A percentile compares a stretch with the other conserved stretches of the same genome.
Evolutionary conservation across 1,140 invertebrate species (phyloP).

Genomic region (Cotesia glomerata): DNA sequence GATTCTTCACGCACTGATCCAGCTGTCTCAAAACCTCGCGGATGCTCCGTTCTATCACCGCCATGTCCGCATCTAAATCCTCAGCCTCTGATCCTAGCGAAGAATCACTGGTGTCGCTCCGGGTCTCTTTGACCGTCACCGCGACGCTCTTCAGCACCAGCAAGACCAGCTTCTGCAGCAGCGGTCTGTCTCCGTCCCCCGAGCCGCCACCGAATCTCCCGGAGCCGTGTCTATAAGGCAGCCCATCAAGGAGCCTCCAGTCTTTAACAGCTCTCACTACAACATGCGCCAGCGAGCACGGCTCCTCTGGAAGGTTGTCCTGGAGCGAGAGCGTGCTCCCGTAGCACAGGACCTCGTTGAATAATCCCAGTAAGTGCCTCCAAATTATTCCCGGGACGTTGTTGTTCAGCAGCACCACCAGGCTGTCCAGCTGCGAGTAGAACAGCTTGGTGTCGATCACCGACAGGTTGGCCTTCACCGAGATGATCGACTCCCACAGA

Average conservation of each 20-base stretch:
- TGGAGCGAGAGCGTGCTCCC: constrained; percentile 86
- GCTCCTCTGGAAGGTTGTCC: constrained; percentile 84
- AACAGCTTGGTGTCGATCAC: constrained; percentile 88
- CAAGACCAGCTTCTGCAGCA: constrained; percentile 84
- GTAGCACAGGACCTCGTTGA: constrained; percentile 89
- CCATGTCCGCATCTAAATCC: constrained; percentile 88
- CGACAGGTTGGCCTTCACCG: constrained; percentile 87
- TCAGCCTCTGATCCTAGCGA: constrained; percentile 81
- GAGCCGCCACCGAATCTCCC: constrained; percentile 65
- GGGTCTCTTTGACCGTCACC: constrained; percentile 87
- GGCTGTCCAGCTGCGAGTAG: constrained; percentile 81
- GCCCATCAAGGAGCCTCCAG: constrained; percentile 75
- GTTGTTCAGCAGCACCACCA: constrained; percentile 77
- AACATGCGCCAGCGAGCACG: constrained; percentile 82
- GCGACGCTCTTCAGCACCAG: constrained; percentile 87
- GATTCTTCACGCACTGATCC: constrained; percentile 80
- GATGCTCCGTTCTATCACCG: constrained; percentile 84
- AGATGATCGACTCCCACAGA: constrained; percentile 90
- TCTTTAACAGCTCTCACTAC: constrained; percentile 84
- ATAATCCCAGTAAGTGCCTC: constrained; percentile 81
- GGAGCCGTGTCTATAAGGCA: constrained; percentile 67
- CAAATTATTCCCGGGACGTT: constrained; percentile 80
- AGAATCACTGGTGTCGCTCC: constrained; percentile 82
- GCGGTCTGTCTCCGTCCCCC: constrained; percentile 67
- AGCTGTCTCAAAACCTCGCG: constrained; percentile 81